Evolutionary conservation across 2,888 invertebrate genomes (phyloP).

Genomic region (Cistogaster globosa): DNA sequence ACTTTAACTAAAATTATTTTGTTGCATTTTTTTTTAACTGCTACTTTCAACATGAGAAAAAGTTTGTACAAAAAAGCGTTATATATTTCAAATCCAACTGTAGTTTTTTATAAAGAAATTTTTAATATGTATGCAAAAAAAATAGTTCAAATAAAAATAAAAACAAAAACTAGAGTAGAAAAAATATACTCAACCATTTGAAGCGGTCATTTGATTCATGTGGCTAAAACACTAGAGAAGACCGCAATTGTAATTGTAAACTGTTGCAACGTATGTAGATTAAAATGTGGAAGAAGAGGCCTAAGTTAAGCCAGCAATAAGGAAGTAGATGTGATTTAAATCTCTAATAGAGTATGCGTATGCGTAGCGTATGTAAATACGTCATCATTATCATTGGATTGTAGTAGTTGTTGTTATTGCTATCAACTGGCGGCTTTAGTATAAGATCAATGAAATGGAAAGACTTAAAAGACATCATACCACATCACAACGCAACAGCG

Average conservation of each 20-base stretch:
- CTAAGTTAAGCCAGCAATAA: neutral
- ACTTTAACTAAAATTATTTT: conserved; percentile 46
- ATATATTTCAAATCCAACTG: conserved; percentile 42
- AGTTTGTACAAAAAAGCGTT: conserved; percentile 17
- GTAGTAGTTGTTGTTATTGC: conserved; percentile 23
- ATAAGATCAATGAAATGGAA: conserved; percentile 71
- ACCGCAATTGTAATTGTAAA: conserved; percentile 68
- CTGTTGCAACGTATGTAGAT: conserved; percentile 30
- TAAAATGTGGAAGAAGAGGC: neutral
- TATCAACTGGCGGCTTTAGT: conserved; percentile 60
- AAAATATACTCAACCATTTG: conserved; percentile 24
- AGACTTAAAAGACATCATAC: conserved; percentile 69
- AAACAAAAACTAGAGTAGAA: neutral
- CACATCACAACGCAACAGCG: conserved; percentile 66
- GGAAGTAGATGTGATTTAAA: conserved; percentile 36
- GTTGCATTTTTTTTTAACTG: conserved; percentile 34
- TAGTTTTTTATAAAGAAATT: conserved; percentile 2
- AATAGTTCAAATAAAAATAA: neutral
- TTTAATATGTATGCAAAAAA: conserved; percentile 2
- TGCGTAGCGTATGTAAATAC: conserved; percentile 25
- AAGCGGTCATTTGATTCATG: conserved; percentile 66
- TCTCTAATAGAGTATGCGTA: conserved; percentile 37
- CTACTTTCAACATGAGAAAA: conserved; percentile 50
- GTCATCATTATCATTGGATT: conserved; percentile 30
- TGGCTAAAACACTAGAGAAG: conserved; percentile 64